Evolutionary conservation across 2,797 vertebrate genomes (phyloP).

Genomic region (Adelosebastes latens): DNA sequence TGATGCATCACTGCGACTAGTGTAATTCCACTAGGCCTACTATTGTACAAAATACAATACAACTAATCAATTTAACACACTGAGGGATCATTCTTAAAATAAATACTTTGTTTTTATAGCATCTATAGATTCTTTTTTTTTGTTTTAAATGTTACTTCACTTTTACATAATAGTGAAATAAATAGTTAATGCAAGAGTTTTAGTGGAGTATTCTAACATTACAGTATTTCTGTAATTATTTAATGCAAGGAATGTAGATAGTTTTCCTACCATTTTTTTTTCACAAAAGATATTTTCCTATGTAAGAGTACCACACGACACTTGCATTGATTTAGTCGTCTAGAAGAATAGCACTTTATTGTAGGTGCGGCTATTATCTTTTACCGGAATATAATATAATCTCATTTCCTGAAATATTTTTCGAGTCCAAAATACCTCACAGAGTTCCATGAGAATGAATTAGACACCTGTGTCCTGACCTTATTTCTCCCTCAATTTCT

Average conservation of each 20-base stretch:
- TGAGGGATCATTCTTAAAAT: not conserved
- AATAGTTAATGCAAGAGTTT: not conserved
- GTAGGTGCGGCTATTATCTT: not conserved
- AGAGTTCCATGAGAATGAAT: conserved; percentile 43
- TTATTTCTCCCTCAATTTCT: conserved; percentile 51
- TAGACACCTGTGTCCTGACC: conserved; percentile 40
- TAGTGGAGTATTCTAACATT: not conserved
- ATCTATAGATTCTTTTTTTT: not conserved
- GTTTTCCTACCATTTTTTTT: not conserved
- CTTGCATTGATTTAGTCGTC: not conserved
- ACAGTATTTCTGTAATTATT: not conserved
- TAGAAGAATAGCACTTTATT: not conserved
- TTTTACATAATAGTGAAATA: not conserved
- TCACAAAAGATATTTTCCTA: not conserved
- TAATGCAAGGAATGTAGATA: not conserved
- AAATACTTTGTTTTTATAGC: not conserved
- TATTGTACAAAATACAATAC: not conserved
- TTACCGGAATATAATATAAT: conserved; percentile 7
- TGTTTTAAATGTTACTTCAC: not conserved
- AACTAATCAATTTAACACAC: not conserved
- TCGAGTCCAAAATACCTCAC: not conserved
- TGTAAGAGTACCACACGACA: not conserved
- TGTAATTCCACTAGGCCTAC: not conserved
- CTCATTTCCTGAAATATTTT: not conserved
- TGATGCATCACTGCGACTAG: not conserved